Conservation (phyloP, 2,888 invertebrate genomes). For the Andrena bicolor region DNA sequence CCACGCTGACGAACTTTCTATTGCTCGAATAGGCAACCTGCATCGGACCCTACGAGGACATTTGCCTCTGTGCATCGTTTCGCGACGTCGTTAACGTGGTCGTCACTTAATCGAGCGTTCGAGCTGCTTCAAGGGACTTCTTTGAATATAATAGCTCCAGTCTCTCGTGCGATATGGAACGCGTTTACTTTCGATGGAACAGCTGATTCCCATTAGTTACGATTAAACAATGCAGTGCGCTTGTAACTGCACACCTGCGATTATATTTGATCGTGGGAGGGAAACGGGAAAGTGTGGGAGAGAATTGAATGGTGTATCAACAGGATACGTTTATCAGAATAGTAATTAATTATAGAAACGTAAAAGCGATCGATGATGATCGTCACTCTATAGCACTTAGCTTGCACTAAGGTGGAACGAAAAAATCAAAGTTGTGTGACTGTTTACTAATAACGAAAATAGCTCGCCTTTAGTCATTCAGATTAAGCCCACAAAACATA, state of each 20-base stretch:
- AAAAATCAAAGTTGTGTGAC: not conserved
- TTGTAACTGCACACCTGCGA: not conserved
- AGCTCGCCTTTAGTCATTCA: no score
- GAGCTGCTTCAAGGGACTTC: not conserved
- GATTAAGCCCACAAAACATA: no score
- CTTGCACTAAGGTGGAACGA: no score
- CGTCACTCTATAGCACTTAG: not conserved
- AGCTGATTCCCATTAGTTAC: not conserved
- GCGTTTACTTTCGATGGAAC: slow-evolving; percentile 4
- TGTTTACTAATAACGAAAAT: no score
- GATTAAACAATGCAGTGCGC: not conserved
- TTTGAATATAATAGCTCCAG: not conserved
- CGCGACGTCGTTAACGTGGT: not conserved
- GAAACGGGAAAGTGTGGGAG: not conserved
- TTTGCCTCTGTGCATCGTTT: not conserved
- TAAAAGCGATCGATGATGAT: not conserved
- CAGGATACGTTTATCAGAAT: slow-evolving; percentile 4
- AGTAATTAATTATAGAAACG: not conserved
- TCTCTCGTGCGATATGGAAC: not conserved
- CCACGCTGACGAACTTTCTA: slow-evolving; percentile 38
- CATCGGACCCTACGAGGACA: not conserved
- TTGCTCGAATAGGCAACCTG: not conserved
- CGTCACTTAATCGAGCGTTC: not conserved
- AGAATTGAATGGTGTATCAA: not conserved
- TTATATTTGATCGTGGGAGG: not conserved